A percentile compares a stretch with the other conserved stretches of the same genome.
phyloP scores from a whole-genome alignment of 2,797 vertebrate species.

The Avahi laniger region DNA sequence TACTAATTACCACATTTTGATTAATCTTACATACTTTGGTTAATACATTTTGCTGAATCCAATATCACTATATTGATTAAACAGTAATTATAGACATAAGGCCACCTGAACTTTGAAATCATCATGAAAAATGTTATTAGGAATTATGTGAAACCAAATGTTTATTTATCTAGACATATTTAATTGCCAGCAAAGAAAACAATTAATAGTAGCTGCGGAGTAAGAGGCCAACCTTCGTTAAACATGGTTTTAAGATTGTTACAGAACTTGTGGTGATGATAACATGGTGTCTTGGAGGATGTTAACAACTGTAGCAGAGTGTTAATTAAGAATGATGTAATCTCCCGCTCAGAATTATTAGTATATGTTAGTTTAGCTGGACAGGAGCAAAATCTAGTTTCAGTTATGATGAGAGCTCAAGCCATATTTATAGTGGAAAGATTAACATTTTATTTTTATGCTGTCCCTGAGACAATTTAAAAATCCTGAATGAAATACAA shows the following conservation, averaged over 20 bases:
- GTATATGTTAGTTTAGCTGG: slow-evolving; percentile 81
- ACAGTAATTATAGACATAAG: slow-evolving; percentile 65
- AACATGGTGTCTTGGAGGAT: slow-evolving; percentile 71
- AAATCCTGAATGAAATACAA: slow-evolving; percentile 86
- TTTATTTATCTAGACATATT: slow-evolving; percentile 75
- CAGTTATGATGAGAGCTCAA: slow-evolving; percentile 82
- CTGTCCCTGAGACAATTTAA: slow-evolving; percentile 85
- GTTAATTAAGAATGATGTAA: slow-evolving; percentile 85
- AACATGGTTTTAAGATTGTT: slow-evolving; percentile 70
- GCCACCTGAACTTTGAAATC: slow-evolving; percentile 68
- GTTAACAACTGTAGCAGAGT: slow-evolving; percentile 84
- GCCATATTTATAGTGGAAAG: slow-evolving; percentile 72
- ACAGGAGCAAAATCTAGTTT: slow-evolving; percentile 82
- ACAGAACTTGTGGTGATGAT: slow-evolving; percentile 78
- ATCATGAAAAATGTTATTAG: slow-evolving; percentile 69
- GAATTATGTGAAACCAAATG: slow-evolving; percentile 71
- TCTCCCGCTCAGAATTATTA: slow-evolving; percentile 81
- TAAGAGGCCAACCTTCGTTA: slow-evolving; percentile 62
- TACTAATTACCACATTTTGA: slow-evolving; percentile 71
- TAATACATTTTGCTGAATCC: slow-evolving; percentile 60
- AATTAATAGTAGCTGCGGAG: slow-evolving; percentile 72
- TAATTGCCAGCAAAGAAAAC: slow-evolving; percentile 71
- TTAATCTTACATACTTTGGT: slow-evolving; percentile 56
- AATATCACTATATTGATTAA: slow-evolving; percentile 69
- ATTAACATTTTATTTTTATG: slow-evolving; percentile 85